Evolutionary conservation across 2,888 invertebrate species (phyloP), one percentile per base, ranked within the genome.

Genomic region (Omphaloscelis lunosa): DNA sequence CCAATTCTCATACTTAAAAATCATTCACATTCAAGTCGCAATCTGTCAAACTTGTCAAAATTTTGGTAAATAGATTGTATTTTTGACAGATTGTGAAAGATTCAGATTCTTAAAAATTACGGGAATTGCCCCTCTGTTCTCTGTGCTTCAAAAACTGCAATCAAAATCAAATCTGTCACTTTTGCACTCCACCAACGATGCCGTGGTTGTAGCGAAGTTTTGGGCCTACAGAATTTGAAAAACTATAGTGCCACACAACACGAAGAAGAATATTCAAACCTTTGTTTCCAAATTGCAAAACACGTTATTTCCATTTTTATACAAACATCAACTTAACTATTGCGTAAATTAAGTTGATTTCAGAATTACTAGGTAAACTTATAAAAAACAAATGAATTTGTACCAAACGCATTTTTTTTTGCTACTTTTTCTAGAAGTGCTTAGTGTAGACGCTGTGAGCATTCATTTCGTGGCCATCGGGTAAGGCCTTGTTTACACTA

Each of bases 401-500:
- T 29, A 15, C 15, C 0, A 67, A 51, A 34, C 23, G 6, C 23
- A 51, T 67, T 53, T n/a, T 11, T 8, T 20, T 15, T 51, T 41
- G 8, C 0, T 63, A 17, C 5, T 41, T 15, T 41, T 41, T 63
- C 27, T 39, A 23, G 15, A 53, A 53, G 15, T 34, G 48, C 5
- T n/a, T 1, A 11, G 23, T 6, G 7, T 29, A 51, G 56, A n/a
- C 53, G 45, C 74, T 27, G 20, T 12, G 3, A 80, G 45, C 80
- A 8, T 39, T 48, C 0, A 15, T 34, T 58, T 79, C 53, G n/a
- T 74, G 65, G 78, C 80, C 80, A 45, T 39, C 9, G 27, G 17
- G 3, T 79, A 88, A 91, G 88, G 88, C 86, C 80, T 68, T 93
- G 93, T 93, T 93, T 93, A 92, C 92, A 91, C 90, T 89, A 87